A percentile compares a stretch with the other conserved stretches of the same genome.
Conservation (phyloP, 2,797 vertebrate genomes). For the Poliocrania exsul region DNA sequence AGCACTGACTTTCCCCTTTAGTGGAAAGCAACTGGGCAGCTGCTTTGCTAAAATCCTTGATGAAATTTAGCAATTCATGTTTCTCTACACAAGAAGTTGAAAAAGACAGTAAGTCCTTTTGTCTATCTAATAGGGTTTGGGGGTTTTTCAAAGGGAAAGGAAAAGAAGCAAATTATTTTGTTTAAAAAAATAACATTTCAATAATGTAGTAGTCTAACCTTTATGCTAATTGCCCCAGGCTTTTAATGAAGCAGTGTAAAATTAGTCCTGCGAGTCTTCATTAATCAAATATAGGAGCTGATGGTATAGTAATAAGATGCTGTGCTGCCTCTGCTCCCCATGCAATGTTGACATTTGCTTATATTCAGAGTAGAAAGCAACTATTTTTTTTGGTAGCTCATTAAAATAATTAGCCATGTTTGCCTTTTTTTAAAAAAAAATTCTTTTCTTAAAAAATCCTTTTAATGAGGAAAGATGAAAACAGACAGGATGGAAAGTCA, state of each 20-base stretch:
- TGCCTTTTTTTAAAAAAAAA: neutral
- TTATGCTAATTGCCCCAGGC: conserved; percentile 62
- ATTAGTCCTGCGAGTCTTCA: conserved; percentile 70
- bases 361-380: conserved; percentile 42
- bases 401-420: conserved; percentile 68
- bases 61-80: neutral
- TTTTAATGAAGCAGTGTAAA: conserved; percentile 62
- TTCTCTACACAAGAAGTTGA: neutral
- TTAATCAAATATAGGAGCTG: conserved; percentile 66
- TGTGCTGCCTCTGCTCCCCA: conserved; percentile 33
- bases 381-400: conserved; percentile 28
- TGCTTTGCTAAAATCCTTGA: neutral
- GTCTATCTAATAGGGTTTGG: neutral
- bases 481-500: conserved; percentile 53
- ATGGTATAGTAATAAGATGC: conserved; percentile 14
- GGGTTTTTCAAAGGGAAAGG: neutral
- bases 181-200: neutral
- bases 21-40: neutral
- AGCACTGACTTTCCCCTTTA: neutral
- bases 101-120: conserved; percentile 15
- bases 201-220: conserved; percentile 60
- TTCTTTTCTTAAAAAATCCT: conserved; percentile 36
- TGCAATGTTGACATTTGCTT: conserved; percentile 59
- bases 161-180: conserved; percentile 21
- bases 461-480: conserved; percentile 66